Evolutionary conservation across 2,888 invertebrate genomes (phyloP), one percentile per base, ranked within the genome.

Genomic region (Lamellibrachia columna): DNA sequence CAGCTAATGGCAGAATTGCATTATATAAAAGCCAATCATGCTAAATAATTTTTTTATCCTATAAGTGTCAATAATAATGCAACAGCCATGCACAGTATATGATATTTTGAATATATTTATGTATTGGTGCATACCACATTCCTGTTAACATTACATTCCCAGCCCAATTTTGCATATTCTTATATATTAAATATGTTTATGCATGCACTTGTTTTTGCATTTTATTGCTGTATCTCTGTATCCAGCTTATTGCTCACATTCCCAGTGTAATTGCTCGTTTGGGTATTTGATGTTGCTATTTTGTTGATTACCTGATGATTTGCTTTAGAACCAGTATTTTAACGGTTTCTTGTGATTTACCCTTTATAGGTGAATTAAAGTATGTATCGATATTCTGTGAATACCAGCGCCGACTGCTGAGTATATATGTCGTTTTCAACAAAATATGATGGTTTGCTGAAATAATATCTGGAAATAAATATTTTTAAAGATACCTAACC

Each of bases 61-160:
- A n/a, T 4, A 22, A 75, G 75, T 75, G 55, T 9, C 55, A 9
- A 55, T 9, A 55, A 55, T 9, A 55, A 55, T 55, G 55, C 55
- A 55, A 55, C 55, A 9, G 55, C 55, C 55, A 55, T 3, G 55
- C 55, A 55, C 55, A 55, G 7, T 55, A 2, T 22, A 75, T 75
- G n/a, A 22, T 75, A 75, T 75, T 75, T 75, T 75, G 75, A 75
- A 75, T 75, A 22, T 75, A 75, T 75, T 75, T 75, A 75, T 75
- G 58, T 75, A 22, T 75, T 75, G 75, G 15, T 75, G n/a, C n/a
- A 75, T 75, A 75, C 6, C 75, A 75, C 75, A 75, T 75, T 75
- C 75, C 75, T 15, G 11, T 15, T 75, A 75, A 75, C 75, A 75
- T 75, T 75, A 75, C 75, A 75, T 75, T 75, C 75, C 75, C 75